A percentile compares a stretch with the other conserved stretches of the same genome.
These are phyloP conservation scores for Papilio xuthus DNA, from an alignment of 1,140 invertebrate species.

Conservation along the genomic window DNA sequence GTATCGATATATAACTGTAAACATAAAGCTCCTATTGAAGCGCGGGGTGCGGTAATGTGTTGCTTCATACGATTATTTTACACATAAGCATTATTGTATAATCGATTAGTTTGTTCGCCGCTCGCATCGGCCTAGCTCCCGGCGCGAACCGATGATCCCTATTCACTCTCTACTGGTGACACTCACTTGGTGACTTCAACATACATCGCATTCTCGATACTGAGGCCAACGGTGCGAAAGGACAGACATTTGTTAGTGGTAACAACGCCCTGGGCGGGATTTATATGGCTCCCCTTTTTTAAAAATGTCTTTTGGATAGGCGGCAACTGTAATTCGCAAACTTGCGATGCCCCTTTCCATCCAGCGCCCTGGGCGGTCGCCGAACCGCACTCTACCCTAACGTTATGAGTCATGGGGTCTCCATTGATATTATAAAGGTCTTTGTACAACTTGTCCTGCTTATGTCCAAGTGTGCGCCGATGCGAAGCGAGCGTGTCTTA, in stretches of 20 bases:
- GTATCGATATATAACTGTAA: conserved; percentile 39
- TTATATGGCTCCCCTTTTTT: too few species aligned
- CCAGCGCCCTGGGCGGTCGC: too few species aligned
- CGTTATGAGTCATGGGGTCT: too few species aligned
- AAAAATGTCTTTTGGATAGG: too few species aligned
- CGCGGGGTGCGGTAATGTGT: conserved; percentile 25
- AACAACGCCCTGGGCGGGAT: too few species aligned
- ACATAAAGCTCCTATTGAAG: conserved; percentile 28
- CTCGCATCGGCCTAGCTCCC: conserved; percentile 29
- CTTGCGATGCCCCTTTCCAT: too few species aligned
- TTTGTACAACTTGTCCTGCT: not conserved
- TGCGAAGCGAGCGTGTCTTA: conserved; percentile 18
- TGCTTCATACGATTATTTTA: conserved; percentile 38
- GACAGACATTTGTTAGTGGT: too few species aligned
- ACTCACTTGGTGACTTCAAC: too few species aligned
- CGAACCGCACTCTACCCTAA: too few species aligned
- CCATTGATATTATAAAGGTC: not conserved
- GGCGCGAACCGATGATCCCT: not conserved
- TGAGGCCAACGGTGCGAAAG: not conserved
- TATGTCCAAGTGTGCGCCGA: not conserved
- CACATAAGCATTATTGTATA: conserved; percentile 39
- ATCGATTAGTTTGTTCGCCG: conserved; percentile 35
- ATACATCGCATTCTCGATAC: not conserved
- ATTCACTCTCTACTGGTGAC: too few species aligned
- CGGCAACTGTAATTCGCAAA: too few species aligned